These are phyloP conservation scores for Mimas tiliae DNA, from an alignment of 2,888 invertebrate species.

Conservation along the genomic window DNA sequence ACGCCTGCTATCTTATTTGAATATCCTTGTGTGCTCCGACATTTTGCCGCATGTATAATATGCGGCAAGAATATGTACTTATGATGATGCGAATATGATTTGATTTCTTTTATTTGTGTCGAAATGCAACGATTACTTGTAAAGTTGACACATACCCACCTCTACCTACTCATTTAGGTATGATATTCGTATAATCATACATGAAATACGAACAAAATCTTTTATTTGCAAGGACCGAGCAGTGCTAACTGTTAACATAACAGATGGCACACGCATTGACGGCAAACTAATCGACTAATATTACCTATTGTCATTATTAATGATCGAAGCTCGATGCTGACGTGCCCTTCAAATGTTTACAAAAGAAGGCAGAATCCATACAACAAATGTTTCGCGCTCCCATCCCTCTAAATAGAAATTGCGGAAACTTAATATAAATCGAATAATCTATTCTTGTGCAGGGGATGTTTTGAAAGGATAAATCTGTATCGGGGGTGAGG, in stretches of 20 bases:
- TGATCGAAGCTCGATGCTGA: constrained; percentile 58
- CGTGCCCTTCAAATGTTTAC: constrained; percentile 74
- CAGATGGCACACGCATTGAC: constrained; percentile 69
- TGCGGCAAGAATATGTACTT: not conserved
- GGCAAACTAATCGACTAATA: constrained; percentile 66
- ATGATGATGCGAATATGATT: not conserved
- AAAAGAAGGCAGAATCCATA: constrained; percentile 65
- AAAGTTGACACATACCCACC: not conserved
- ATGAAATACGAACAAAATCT: constrained; percentile 6
- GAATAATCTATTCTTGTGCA: constrained; percentile 78
- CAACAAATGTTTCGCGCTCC: constrained; percentile 63
- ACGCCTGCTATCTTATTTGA: constrained; percentile 55
- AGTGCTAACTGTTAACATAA: constrained; percentile 42
- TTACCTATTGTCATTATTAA: constrained; percentile 75
- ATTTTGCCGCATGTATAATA: not conserved
- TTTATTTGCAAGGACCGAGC: not conserved
- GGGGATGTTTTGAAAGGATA: constrained; percentile 80
- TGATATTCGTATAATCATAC: not conserved
- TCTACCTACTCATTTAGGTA: too few species aligned
- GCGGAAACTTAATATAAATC: constrained; percentile 84
- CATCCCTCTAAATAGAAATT: constrained; percentile 79
- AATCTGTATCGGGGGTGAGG: constrained; percentile 81
- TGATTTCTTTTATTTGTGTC: not conserved
- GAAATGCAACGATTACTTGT: not conserved
- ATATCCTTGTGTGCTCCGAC: constrained; percentile 47